Conservation (phyloP, 2,888 invertebrate species). For the Hydroisotoma schaefferi region DNA sequence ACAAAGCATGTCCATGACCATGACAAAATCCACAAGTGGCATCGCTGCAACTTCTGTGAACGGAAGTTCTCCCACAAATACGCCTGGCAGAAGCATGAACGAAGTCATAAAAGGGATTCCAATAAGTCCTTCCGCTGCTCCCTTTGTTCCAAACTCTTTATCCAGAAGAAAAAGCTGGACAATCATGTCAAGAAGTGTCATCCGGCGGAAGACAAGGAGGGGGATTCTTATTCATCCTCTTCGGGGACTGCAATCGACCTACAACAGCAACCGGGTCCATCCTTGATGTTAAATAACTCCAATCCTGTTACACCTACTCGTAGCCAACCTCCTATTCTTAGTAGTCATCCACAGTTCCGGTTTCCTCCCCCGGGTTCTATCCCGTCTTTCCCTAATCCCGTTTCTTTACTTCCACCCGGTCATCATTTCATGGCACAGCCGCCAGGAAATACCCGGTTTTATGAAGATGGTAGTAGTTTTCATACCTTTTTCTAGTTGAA, state of each 20-base stretch:
- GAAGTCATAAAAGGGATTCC: not conserved
- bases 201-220: not conserved
- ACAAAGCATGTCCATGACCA: not conserved
- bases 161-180: not conserved
- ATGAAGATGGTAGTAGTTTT: not conserved
- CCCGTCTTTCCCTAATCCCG: too few species aligned
- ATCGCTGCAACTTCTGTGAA: not conserved
- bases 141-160: not conserved
- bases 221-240: not conserved
- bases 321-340: too few species aligned
- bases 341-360: too few species aligned
- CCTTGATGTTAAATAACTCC: too few species aligned
- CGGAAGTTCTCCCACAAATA: not conserved
- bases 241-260: not conserved
- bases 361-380: too few species aligned
- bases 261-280: not conserved
- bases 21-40: slow-evolving; percentile 1
- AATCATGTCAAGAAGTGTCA: not conserved
- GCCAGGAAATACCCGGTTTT: not conserved
- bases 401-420: not conserved
- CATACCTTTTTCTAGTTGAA: not conserved
- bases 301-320: too few species aligned
- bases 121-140: not conserved
- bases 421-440: not conserved
- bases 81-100: not conserved